Base-by-base conservation (phyloP, 2,797 vertebrate genomes). In the Sorex maritimensis region DNA sequence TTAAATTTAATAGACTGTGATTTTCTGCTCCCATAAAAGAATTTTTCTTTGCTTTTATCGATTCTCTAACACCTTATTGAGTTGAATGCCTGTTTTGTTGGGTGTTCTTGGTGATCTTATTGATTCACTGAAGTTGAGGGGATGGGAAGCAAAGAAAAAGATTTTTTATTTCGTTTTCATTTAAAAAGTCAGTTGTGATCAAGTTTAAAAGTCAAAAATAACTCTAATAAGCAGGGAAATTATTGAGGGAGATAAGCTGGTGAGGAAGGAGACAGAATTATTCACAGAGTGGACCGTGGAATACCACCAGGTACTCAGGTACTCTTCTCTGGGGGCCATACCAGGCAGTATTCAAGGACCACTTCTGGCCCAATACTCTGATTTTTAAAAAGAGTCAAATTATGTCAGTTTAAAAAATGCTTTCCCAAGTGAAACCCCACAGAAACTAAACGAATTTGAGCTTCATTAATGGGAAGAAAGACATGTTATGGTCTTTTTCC, bases 1-100 rank as follows among this genome's bases (percentile, higher is more conserved):
- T 83, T 93, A 84, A 44, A 68, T 86, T 92, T 91, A 92, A 94
- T 41, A 84, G 26, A 85, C 24, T 67, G 0, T 68, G 92, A 84
- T 38, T 86, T 94, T 83, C 11, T 92, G n/a, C 19, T 74, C 24
- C 12, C 21, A 75, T 81, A 91, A 92, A 93, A 88, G 80, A 79
- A 71, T 86, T 92, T 95, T 82, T 88, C 82, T 92, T 93, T 81
- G 34, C 28, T 91, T 52, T 26, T 92, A 95, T 93, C 71, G 74
- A 95, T 95, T 91, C 26, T 0, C 38, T 95, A 94, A 86, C n/a
- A 90, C 68, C 3, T 91, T 81, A 91, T 13, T 82, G 84, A 92
- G 23, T 87, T 55, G 30, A 84, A 81, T 81, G 8, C 34, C 28
- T 91, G 69, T 87, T 88, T 77, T 79, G 24, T 85, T 11, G n/a